These are phyloP conservation scores for Nysson spinosus DNA, from an alignment of 2,888 invertebrate species.

Conservation along the genomic window DNA sequence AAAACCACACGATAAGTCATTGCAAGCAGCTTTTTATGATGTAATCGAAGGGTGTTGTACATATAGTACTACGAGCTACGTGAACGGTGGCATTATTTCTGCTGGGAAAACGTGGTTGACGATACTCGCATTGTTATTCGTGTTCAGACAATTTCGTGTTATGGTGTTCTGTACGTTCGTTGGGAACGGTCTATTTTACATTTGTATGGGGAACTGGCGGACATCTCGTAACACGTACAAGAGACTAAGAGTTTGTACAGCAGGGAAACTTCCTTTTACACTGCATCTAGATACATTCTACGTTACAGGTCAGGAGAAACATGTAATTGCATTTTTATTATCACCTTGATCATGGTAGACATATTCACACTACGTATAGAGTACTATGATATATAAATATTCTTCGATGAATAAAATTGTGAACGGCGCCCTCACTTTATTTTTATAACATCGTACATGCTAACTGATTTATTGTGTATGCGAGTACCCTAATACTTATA, in stretches of 20 bases:
- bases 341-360: background rate
- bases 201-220: background rate
- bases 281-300: no score
- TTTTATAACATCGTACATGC: no score
- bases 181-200: no score
- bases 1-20: no score
- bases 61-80: no score
- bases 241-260: no score
- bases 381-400: background rate
- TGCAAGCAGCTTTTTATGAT: background rate
- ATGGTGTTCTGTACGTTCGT: background rate
- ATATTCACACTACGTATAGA: background rate
- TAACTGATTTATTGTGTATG: no score
- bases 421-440: background rate
- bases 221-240: background rate
- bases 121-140: no score
- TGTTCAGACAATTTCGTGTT: no score
- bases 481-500: no score
- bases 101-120: no score
- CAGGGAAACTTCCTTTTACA: background rate
- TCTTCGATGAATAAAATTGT: background rate
- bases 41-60: background rate
- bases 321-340: conserved; percentile 19
- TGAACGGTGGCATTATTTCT: no score
- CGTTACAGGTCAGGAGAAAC: conserved; percentile 1